Evolutionary conservation across 2,113 vertebrate species (phyloP).

Genomic region (Synchiropus splendidus): DNA sequence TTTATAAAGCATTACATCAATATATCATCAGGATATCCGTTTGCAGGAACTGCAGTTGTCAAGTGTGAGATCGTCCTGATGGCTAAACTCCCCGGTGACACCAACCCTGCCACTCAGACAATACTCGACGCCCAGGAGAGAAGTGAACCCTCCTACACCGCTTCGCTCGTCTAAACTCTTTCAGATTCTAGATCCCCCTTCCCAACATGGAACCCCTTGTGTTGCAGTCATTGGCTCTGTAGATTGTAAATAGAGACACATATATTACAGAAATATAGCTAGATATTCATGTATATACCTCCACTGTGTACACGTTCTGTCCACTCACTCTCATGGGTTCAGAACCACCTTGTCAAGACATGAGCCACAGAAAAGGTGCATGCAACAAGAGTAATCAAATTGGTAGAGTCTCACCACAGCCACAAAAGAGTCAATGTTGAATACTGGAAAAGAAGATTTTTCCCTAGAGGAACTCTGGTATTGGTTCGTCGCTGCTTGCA

Average conservation of each 20-base stretch:
- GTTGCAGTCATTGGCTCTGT: slow-evolving; percentile 40
- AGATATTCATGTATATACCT: slow-evolving; percentile 64
- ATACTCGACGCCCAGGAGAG: slow-evolving; percentile 18
- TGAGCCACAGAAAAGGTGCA: slow-evolving; percentile 56
- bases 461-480: slow-evolving; percentile 38
- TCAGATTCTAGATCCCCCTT: slow-evolving; percentile 12
- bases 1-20: slow-evolving; percentile 70
- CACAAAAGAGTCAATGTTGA: slow-evolving; percentile 22
- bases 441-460: slow-evolving; percentile 27
- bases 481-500: slow-evolving; percentile 33
- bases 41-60: slow-evolving; percentile 55
- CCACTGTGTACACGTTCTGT: slow-evolving; percentile 61
- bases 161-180: slow-evolving; percentile 32
- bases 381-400: slow-evolving; percentile 57
- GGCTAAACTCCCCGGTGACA: too few species aligned
- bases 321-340: slow-evolving; percentile 41
- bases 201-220: slow-evolving; percentile 44
- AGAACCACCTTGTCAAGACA: slow-evolving; percentile 46
- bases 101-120: too few species aligned
- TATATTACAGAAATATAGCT: slow-evolving; percentile 60
- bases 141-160: slow-evolving; percentile 14
- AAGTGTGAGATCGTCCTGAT: slow-evolving; percentile 29
- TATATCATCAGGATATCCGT: slow-evolving; percentile 54
- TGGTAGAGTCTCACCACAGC: slow-evolving; percentile 39
- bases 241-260: slow-evolving; percentile 57